Conservation (phyloP, 1,140 invertebrate genomes). For the Platorchestia sp. region DNA sequence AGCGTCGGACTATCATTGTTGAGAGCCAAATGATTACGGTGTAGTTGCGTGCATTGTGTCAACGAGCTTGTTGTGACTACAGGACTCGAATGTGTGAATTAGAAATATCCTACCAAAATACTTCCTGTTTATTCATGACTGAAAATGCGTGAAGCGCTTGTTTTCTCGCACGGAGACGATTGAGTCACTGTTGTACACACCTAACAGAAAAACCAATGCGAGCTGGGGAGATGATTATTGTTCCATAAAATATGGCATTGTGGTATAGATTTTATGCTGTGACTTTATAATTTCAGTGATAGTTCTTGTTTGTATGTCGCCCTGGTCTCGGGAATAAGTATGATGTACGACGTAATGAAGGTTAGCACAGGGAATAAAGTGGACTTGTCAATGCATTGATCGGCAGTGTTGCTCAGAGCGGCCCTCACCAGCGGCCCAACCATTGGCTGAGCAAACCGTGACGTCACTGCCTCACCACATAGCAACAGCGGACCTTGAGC, state of each 20-base stretch:
- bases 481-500: conserved; percentile 31
- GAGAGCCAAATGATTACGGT: background rate
- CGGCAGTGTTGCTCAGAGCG: conserved; percentile 40
- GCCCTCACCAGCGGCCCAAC: background rate
- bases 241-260: background rate
- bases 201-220: background rate
- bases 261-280: background rate
- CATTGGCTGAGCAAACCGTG: background rate
- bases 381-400: conserved; percentile 51
- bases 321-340: background rate
- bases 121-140: no score
- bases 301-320: background rate
- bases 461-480: conserved; percentile 43
- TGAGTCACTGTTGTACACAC: background rate
- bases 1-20: background rate
- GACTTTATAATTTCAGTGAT: background rate
- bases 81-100: background rate
- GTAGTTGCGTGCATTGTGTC: background rate
- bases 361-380: background rate
- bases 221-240: background rate
- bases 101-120: background rate
- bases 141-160: background rate
- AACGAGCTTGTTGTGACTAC: background rate
- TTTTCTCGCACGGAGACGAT: background rate
- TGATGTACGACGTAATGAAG: background rate